Conservation (phyloP, 2,888 invertebrate genomes). For the Tribolium freemani region DNA sequence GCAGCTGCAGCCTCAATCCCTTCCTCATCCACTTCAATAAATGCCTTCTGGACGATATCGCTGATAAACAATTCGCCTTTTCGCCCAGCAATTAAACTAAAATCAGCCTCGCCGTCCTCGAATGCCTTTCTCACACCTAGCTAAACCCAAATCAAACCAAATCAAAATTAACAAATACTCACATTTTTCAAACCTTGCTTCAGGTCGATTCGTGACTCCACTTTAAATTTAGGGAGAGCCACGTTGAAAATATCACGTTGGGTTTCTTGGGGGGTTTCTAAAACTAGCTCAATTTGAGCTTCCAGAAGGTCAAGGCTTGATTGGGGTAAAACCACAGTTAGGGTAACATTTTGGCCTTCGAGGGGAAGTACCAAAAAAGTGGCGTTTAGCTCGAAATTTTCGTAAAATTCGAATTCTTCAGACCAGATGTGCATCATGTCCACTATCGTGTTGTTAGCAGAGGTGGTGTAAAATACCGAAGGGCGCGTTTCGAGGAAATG, state of each 20-base stretch:
- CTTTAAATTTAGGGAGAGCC: constrained; percentile 15
- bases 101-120: constrained; percentile 2
- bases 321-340: constrained; percentile 55
- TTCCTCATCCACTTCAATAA: constrained; percentile 12
- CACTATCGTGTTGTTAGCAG: background rate
- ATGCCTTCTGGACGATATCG: constrained; percentile 13
- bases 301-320: constrained; percentile 41
- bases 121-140: constrained; percentile 3
- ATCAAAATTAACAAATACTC: background rate
- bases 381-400: constrained; percentile 53
- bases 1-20: constrained; percentile 56
- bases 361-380: constrained; percentile 60
- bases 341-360: constrained; percentile 48
- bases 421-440: background rate
- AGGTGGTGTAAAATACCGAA: background rate
- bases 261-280: background rate
- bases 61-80: constrained; percentile 6
- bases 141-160: background rate
- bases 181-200: constrained; percentile 10
- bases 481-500: background rate
- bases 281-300: background rate
- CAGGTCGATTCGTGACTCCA: constrained; percentile 1
- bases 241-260: background rate
- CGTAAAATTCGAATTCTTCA: constrained; percentile 55
- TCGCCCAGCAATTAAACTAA: constrained; percentile 9